A percentile compares a stretch with the other conserved stretches of the same genome.
Conservation (phyloP, 2,888 invertebrate species). For the Heteromurus nitidus region DNA sequence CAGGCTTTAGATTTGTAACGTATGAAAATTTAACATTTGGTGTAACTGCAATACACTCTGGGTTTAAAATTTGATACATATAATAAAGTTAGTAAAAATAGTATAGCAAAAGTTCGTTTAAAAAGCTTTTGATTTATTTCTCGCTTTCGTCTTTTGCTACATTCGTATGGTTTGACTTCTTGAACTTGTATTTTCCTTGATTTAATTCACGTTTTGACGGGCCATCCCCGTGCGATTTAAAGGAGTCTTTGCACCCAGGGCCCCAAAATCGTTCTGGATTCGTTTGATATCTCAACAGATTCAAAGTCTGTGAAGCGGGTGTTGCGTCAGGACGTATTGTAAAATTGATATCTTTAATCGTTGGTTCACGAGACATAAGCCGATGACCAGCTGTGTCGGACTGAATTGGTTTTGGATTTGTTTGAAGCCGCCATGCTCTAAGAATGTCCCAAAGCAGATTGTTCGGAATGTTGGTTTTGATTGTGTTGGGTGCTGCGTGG, state of each 20-base stretch:
- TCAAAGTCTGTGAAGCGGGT: conserved; percentile 84
- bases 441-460: conserved; percentile 94
- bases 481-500: conserved; percentile 89
- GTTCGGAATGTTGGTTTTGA: conserved; percentile 95
- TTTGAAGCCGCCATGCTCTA: conserved; percentile 83
- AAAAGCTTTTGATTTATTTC: background rate
- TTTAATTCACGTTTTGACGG: conserved; percentile 55
- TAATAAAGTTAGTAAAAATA: background rate
- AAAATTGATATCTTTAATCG: conserved; percentile 77
- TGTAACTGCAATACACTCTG: conserved; percentile 95
- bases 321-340: conserved; percentile 83
- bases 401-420: conserved; percentile 82
- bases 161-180: background rate
- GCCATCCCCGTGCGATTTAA: conserved; percentile 51
- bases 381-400: conserved; percentile 73
- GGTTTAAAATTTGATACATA: conserved; percentile 81
- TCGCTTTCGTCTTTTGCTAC: background rate
- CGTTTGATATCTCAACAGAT: conserved; percentile 86
- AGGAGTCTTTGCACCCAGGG: conserved; percentile 83
- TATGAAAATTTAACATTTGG: conserved; percentile 95
- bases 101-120: background rate
- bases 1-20: conserved; percentile 90
- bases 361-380: conserved; percentile 74
- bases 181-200: conserved; percentile 47
- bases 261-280: conserved; percentile 95